Evolutionary conservation across 1,140 invertebrate species (phyloP).

Genomic region (Drosophila serrata): DNA sequence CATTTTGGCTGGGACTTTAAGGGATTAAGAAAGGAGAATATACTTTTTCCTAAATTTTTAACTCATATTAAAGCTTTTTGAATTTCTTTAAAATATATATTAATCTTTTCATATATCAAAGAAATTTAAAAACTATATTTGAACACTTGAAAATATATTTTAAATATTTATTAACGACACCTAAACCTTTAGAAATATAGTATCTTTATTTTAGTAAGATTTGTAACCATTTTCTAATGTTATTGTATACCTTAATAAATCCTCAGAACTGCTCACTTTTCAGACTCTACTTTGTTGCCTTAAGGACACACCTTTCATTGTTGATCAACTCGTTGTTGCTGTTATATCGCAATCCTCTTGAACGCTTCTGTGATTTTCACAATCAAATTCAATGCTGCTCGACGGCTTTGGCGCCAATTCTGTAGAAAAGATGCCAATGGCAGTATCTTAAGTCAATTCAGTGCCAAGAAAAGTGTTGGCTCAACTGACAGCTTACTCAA

Average conservation of each 20-base stretch:
- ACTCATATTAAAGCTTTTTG: neutral
- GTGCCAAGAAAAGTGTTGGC: conserved; percentile 43
- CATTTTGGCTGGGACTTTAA: neutral
- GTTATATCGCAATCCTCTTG: conserved; percentile 37
- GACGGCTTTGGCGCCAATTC: conserved; percentile 47
- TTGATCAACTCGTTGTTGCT: conserved; percentile 10
- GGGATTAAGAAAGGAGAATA: conserved; percentile 1
- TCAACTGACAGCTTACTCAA: conserved; percentile 75
- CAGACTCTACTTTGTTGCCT: neutral
- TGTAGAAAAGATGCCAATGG: conserved; percentile 45
- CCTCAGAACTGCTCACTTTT: conserved; percentile 37
- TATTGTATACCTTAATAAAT: neutral
- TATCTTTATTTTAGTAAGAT: no score
- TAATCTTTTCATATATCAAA: neutral
- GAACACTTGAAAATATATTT: neutral
- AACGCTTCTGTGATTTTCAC: conserved; percentile 56
- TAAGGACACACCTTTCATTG: conserved; percentile 41
- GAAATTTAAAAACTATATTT: neutral
- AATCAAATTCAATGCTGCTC: conserved; percentile 63
- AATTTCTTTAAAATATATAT: neutral
- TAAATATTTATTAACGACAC: neutral
- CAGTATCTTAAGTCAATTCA: conserved; percentile 38
- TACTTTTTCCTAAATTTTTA: neutral
- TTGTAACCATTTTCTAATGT: neutral
- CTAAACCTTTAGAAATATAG: no score